Evolutionary conservation across 2,888 invertebrate species (phyloP).

Genomic region (Zelleria hepariella): DNA sequence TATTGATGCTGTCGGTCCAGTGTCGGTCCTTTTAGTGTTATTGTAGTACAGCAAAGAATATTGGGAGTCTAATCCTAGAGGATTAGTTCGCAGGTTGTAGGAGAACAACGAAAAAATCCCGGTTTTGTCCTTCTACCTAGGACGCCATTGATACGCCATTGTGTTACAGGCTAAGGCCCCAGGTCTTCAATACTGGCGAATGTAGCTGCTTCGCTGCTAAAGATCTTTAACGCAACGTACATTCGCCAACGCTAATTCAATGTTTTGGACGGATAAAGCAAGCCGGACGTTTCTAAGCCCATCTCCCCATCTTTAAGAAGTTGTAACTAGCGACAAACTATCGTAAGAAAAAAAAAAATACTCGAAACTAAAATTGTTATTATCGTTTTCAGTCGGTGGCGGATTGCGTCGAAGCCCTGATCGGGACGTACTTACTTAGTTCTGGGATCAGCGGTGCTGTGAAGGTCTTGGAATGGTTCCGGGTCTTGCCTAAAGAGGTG

Average conservation of each 20-base stretch:
- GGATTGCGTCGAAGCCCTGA: conserved; percentile 88
- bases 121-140: too few species aligned
- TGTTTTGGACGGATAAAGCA: not conserved
- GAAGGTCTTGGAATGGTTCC: conserved; percentile 75
- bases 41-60: too few species aligned
- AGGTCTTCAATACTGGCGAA: not conserved
- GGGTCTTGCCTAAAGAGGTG: conserved; percentile 66
- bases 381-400: conserved; percentile 61
- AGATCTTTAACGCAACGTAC: not conserved
- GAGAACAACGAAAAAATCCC: too few species aligned
- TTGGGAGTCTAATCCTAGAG: too few species aligned
- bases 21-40: too few species aligned
- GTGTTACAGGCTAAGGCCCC: too few species aligned
- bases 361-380: too few species aligned
- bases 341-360: not conserved
- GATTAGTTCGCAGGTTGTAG: too few species aligned
- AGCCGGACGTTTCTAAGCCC: too few species aligned
- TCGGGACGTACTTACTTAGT: conserved; percentile 72
- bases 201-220: not conserved
- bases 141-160: too few species aligned
- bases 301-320: not conserved
- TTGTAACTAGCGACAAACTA: not conserved
- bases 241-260: not conserved
- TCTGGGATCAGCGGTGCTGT: conserved; percentile 55
- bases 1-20: too few species aligned